Base-by-base conservation (phyloP, 2,888 invertebrate species). In the Caenorhabditis uteleia region DNA sequence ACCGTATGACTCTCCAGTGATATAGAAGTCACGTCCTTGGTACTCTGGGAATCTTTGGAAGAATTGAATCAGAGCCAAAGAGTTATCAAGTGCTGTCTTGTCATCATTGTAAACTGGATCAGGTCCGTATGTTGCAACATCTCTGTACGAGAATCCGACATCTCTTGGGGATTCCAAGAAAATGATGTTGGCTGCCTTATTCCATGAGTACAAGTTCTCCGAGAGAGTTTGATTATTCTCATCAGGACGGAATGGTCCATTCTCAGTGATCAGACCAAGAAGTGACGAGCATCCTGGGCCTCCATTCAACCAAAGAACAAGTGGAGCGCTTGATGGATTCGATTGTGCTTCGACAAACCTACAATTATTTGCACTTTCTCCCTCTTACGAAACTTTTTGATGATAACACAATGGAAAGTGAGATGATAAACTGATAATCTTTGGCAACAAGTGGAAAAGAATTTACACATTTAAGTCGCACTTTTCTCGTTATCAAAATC, bases 111-210 rank as follows among this genome's bases (percentile, higher is more conserved):
- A 77, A 16, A 66, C 33, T 29, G 47, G 55, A 39, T 66, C 70
- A 12, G 43, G 38, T 38, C 59, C 49, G 10, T 53, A 59, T 2
- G 39, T 83, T 21, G 61, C 70, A 4, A 83, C 77, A 20, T 72
- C 70, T 39, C 70, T 55, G 72, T 85, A 86, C 0, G 86, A 86
- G 71, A 82, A 87, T 12, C 87, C 87, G 38, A 87, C 86, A 45
- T 86, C 86, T 26, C 85, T 85, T 29, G 86, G 87, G 1, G 86
- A 82, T 74, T 87, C 87, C 57, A 87, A 62, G 69, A 84, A 87
- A 42, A 87, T 58, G 65, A 87, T 83, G 71, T 86, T 87, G 18
- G 85, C 85, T 10, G 58, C 59, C 62, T 79, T 81, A 60, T 82
- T 82, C 82, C 82, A 82, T 14, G 74, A 65, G 54, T 77, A 75